phyloP scores from a whole-genome alignment of 1,140 invertebrate species.

The Drosophila yakuba region DNA sequence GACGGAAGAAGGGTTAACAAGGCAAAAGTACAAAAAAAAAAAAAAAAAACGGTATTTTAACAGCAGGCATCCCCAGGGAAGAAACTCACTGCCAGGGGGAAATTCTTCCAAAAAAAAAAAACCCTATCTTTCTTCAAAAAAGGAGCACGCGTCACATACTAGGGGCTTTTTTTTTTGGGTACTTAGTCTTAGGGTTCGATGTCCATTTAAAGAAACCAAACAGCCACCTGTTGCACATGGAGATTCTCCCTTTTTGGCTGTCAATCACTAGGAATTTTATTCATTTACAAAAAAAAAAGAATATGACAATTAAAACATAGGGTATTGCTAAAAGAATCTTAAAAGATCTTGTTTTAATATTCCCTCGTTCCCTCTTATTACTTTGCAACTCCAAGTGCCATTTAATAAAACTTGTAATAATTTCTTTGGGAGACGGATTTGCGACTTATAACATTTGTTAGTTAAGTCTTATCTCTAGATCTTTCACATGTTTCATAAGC shows the following conservation, averaged over 20 bases:
- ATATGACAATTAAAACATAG: too few species aligned
- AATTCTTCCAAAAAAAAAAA: background rate
- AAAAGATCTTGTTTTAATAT: too few species aligned
- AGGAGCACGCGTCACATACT: slow-evolving; percentile 15
- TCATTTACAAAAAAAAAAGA: too few species aligned
- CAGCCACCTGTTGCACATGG: slow-evolving; percentile 32
- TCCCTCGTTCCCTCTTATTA: too few species aligned
- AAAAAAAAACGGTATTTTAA: slow-evolving; percentile 50
- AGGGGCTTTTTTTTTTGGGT: slow-evolving; percentile 10
- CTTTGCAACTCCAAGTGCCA: background rate
- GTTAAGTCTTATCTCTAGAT: slow-evolving; percentile 15
- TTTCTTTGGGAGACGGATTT: background rate
- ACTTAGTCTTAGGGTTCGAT: slow-evolving; percentile 18
- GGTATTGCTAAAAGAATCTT: too few species aligned
- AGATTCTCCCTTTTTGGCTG: slow-evolving; percentile 5
- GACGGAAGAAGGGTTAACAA: slow-evolving; percentile 46
- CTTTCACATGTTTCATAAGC: background rate
- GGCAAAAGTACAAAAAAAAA: background rate
- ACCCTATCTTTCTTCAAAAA: background rate
- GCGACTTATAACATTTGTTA: background rate
- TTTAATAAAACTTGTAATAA: background rate
- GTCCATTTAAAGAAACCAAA: slow-evolving; percentile 14
- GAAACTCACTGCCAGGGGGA: slow-evolving; percentile 9
- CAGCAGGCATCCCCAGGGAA: slow-evolving; percentile 20
- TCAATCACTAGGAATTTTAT: slow-evolving; percentile 13